These are phyloP conservation scores for Chrysochloris asiatica DNA, from an alignment of 2,113 vertebrate species.

Conservation along the genomic window DNA sequence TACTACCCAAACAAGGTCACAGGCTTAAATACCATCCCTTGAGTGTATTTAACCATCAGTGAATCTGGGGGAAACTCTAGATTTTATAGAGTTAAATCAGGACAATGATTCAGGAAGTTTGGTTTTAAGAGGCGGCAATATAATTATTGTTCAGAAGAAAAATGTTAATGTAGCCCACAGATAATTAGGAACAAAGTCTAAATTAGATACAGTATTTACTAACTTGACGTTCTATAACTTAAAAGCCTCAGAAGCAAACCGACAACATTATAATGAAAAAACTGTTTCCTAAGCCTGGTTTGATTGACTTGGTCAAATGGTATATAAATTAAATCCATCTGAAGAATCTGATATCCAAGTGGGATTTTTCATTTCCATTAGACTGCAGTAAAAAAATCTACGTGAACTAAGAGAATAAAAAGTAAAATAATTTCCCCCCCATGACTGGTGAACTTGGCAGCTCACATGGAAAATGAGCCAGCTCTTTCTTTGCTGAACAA, in stretches of 20 bases:
- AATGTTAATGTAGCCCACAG: neutral
- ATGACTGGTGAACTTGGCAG: slow-evolving; percentile 66
- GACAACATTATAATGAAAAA: neutral
- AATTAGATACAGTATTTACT: neutral
- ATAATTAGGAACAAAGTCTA: slow-evolving; percentile 36
- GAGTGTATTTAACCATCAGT: neutral
- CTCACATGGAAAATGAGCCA: slow-evolving; percentile 54
- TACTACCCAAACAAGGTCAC: neutral
- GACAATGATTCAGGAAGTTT: slow-evolving; percentile 29
- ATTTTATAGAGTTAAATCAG: slow-evolving; percentile 18
- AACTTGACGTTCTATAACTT: slow-evolving; percentile 18
- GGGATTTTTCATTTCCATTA: slow-evolving; percentile 67
- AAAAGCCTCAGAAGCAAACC: neutral
- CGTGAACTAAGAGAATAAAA: slow-evolving; percentile 52
- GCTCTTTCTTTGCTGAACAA: slow-evolving; percentile 53
- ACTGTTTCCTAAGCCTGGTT: neutral
- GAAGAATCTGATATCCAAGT: slow-evolving; percentile 68
- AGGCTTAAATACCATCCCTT: neutral
- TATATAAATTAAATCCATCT: slow-evolving; percentile 69
- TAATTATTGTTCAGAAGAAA: neutral
- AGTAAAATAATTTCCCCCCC: slow-evolving; percentile 9
- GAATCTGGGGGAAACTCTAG: neutral
- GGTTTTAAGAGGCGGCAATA: neutral
- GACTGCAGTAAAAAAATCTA: slow-evolving; percentile 33
- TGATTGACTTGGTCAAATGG: slow-evolving; percentile 71